phyloP scores from a whole-genome alignment of 2,888 invertebrate species.

The Orchesellides sinensis region DNA sequence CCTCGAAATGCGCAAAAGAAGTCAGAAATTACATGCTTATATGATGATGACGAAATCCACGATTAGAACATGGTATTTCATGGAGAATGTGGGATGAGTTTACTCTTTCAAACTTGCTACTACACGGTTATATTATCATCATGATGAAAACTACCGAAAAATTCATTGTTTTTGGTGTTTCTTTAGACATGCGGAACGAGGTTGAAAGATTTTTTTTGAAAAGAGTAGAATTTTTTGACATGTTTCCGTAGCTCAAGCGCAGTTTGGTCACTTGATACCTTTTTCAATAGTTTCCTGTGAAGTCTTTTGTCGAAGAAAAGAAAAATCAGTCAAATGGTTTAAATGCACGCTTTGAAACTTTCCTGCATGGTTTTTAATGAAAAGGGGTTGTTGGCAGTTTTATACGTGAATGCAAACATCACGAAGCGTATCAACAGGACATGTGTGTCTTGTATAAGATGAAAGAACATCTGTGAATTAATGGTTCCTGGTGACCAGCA shows the following conservation, averaged over 20 bases:
- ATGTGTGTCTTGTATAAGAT: not conserved
- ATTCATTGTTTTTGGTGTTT: slow-evolving; percentile 30
- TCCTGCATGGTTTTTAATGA: not conserved
- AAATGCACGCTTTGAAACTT: too few relatives aligned
- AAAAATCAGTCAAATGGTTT: not conserved
- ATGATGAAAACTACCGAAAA: slow-evolving; percentile 14
- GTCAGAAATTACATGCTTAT: slow-evolving; percentile 22
- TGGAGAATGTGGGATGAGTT: slow-evolving; percentile 2
- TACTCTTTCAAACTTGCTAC: not conserved
- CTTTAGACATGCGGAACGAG: slow-evolving; percentile 54
- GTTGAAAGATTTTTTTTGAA: slow-evolving; percentile 22
- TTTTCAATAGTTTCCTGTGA: not conserved
- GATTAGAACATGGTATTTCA: slow-evolving; percentile 45
- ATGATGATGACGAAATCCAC: slow-evolving; percentile 44
- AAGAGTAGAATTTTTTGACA: slow-evolving; percentile 7
- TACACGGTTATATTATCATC: not conserved
- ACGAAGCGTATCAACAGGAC: slow-evolving; percentile 8
- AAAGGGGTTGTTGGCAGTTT: not conserved
- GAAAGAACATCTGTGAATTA: not conserved
- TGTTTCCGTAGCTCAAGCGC: not conserved
- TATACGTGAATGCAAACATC: slow-evolving; percentile 7
- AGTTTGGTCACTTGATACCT: slow-evolving; percentile 24
- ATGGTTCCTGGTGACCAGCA: not conserved
- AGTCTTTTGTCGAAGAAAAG: not conserved
- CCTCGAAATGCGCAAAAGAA: slow-evolving; percentile 41